Evolutionary conservation across 64 coral and sea anemone species (phyloP).

Genomic region (Hydrozoanthus tunicans): DNA sequence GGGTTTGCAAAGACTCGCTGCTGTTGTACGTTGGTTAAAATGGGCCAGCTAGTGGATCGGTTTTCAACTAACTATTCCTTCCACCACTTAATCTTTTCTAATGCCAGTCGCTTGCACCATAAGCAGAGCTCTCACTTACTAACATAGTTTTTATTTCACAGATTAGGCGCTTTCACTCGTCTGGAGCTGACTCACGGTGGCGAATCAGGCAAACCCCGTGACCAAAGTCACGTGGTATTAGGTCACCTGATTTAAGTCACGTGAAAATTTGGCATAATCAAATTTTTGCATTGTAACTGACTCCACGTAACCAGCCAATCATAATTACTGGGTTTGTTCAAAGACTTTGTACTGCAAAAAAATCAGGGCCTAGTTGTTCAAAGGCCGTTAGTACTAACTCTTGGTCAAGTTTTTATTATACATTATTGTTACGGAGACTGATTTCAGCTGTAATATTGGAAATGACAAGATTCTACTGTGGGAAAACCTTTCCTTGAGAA

Average conservation of each 20-base stretch:
- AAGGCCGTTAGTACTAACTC: too few relatives aligned
- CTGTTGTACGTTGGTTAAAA: too few relatives aligned
- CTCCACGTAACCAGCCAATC: background rate
- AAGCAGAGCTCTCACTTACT: background rate
- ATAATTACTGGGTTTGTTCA: background rate
- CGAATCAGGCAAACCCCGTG: conserved; percentile 51
- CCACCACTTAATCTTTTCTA: background rate
- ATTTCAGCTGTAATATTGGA: too few relatives aligned
- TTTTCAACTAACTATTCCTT: too few relatives aligned
- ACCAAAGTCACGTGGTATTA: conserved; percentile 24
- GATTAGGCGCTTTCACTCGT: conserved; percentile 61
- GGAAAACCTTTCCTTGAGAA: too few relatives aligned
- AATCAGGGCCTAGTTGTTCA: too few relatives aligned
- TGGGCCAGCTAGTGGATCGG: too few relatives aligned
- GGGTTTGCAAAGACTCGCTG: too few relatives aligned
- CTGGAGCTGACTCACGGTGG: conserved; percentile 30
- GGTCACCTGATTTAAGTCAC: conserved; percentile 13
- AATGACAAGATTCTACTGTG: too few relatives aligned
- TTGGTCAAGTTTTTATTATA: too few relatives aligned
- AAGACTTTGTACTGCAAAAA: background rate
- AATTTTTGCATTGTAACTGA: background rate
- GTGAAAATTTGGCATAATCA: background rate
- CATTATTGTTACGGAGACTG: too few relatives aligned
- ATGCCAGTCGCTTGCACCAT: background rate
- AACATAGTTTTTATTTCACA: conserved; percentile 62